These are phyloP conservation scores for Fabriciana adippe DNA, from an alignment of 2,888 invertebrate genomes.

Conservation along the genomic window DNA sequence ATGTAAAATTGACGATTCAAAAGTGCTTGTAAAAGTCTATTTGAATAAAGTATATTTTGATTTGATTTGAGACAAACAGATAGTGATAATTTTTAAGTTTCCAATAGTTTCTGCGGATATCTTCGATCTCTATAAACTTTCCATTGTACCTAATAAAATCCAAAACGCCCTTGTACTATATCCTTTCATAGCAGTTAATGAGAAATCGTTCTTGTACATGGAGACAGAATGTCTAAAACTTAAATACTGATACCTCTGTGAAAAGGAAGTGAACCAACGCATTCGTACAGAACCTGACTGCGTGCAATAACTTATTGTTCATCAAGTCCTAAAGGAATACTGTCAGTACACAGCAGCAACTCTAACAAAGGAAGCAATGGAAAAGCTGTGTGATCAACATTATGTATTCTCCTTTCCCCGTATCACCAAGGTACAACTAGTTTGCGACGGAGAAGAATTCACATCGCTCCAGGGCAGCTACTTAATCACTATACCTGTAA, in stretches of 20 bases:
- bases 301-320: not conserved
- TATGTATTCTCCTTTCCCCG: slow-evolving; percentile 13
- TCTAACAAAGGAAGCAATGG: slow-evolving; percentile 3
- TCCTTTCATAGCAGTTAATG: too few relatives aligned
- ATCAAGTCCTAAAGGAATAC: not conserved
- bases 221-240: not conserved
- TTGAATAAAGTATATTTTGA: too few relatives aligned
- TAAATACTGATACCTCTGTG: slow-evolving; percentile 8
- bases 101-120: too few relatives aligned
- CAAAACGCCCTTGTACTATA: too few relatives aligned
- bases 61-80: too few relatives aligned
- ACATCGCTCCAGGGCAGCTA: slow-evolving; percentile 16
- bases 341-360: not conserved
- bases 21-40: too few relatives aligned
- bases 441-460: slow-evolving; percentile 29
- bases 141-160: too few relatives aligned
- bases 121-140: not conserved
- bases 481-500: too few relatives aligned
- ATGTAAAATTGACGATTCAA: too few relatives aligned
- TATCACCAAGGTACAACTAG: slow-evolving; percentile 19
- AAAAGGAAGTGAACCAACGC: slow-evolving; percentile 10
- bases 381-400: slow-evolving; percentile 20
- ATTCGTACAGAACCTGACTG: slow-evolving; percentile 1
- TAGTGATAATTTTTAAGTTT: too few relatives aligned
- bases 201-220: too few relatives aligned